Percentiles rank a stretch among this genome's conserved stretches.
phyloP scores from a whole-genome alignment of 2,797 vertebrate species.

The Leptoclinus maculatus region DNA sequence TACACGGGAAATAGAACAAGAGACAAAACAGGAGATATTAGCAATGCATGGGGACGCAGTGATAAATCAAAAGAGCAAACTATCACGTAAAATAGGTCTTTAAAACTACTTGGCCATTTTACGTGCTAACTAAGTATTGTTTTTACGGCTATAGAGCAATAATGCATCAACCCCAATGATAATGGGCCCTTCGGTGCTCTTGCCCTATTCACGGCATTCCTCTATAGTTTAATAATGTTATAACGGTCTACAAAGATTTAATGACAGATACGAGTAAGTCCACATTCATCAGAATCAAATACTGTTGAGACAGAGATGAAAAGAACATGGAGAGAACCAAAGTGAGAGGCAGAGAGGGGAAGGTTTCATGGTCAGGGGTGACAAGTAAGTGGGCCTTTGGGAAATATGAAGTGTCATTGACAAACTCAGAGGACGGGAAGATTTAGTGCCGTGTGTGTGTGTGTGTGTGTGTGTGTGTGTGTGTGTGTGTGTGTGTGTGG shows the following conservation, averaged over 20 bases:
- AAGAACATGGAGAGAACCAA: background rate
- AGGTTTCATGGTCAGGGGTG: conserved; percentile 46
- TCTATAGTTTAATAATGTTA: background rate
- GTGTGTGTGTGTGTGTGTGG: conserved; percentile 40
- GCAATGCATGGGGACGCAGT: background rate
- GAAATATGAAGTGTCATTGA: conserved; percentile 57
- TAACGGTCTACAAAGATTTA: background rate
- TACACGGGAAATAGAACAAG: background rate
- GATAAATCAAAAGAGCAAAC: background rate
- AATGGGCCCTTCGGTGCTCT: background rate
- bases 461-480: conserved; percentile 29
- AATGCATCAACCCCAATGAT: background rate
- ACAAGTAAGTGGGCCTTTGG: conserved; percentile 59
- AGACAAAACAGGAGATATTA: background rate
- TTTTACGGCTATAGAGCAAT: background rate
- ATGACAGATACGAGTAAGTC: background rate
- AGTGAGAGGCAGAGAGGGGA: conserved; percentile 29
- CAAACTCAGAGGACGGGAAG: conserved; percentile 38
- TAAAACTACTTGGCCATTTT: background rate
- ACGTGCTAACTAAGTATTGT: background rate
- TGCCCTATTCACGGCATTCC: background rate
- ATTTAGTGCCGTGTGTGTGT: conserved; percentile 28
- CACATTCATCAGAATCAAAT: background rate
- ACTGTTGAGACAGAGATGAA: conserved; percentile 12
- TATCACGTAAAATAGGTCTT: background rate